A percentile compares a stretch with the other conserved stretches of the same genome.
Conservation (phyloP, 2,888 invertebrate genomes). For the Amiota communis region DNA sequence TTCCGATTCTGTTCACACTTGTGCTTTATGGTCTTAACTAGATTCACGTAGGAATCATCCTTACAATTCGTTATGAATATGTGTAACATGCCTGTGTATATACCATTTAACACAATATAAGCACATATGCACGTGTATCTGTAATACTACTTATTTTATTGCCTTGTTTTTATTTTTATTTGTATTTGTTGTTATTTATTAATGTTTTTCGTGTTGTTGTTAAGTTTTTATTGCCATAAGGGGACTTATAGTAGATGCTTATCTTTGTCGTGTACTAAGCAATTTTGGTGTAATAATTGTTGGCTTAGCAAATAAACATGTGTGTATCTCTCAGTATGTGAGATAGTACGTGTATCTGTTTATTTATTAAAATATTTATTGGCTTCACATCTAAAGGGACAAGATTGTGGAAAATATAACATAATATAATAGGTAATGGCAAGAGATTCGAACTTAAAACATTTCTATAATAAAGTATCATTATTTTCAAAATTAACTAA, state of each 20-base stretch:
- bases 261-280: constrained; percentile 2
- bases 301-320: not conserved
- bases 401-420: too few relatives aligned
- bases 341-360: not conserved
- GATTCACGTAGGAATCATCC: too few relatives aligned
- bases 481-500: too few relatives aligned
- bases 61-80: not conserved
- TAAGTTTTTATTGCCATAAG: constrained; percentile 24
- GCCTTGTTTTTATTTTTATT: not conserved
- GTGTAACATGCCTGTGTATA: not conserved
- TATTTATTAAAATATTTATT: constrained; percentile 5
- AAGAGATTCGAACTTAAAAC: too few relatives aligned
- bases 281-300: not conserved
- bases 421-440: too few relatives aligned
- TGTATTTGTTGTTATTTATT: not conserved
- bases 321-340: not conserved
- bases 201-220: constrained; percentile 4
- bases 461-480: too few relatives aligned
- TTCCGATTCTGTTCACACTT: too few relatives aligned
- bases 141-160: not conserved
- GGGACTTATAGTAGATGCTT: constrained; percentile 20
- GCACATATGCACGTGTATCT: not conserved
- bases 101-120: not conserved
- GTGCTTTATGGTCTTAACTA: too few relatives aligned
- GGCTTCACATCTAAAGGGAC: not conserved